Conservation (phyloP, 2,113 vertebrate species). For the Melanostigma gelatinosum region DNA sequence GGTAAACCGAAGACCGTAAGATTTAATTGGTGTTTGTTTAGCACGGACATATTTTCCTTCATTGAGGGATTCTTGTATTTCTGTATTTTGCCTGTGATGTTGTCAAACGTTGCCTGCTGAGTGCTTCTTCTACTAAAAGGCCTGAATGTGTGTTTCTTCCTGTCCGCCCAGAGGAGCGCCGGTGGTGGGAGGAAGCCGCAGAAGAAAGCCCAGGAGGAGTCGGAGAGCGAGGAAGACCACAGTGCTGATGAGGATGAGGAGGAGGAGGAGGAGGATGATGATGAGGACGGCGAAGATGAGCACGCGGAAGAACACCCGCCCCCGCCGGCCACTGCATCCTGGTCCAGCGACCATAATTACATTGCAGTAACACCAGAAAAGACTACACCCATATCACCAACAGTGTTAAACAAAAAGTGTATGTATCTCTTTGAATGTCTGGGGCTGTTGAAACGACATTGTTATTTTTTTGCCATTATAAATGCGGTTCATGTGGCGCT, state of each 20-base stretch:
- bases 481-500: slow-evolving; percentile 58
- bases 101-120: background rate
- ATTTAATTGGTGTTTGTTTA: background rate
- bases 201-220: slow-evolving; percentile 76
- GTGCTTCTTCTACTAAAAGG: slow-evolving; percentile 4
- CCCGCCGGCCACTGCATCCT: slow-evolving; percentile 89
- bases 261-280: slow-evolving; percentile 72
- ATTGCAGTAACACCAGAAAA: slow-evolving; percentile 98
- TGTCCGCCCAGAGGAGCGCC: slow-evolving; percentile 76
- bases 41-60: background rate
- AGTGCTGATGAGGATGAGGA: slow-evolving; percentile 72
- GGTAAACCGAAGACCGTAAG: background rate
- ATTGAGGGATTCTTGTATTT: background rate
- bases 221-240: slow-evolving; percentile 76
- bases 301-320: slow-evolving; percentile 84
- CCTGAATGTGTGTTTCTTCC: slow-evolving; percentile 53
- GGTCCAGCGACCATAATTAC: slow-evolving; percentile 99
- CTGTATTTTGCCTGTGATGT: background rate
- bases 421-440: slow-evolving; percentile 95
- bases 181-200: slow-evolving; percentile 79
- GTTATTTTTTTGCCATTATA: slow-evolving; percentile 35
- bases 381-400: slow-evolving; percentile 92
- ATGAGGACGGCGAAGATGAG: slow-evolving; percentile 80
- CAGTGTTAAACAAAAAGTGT: slow-evolving; percentile 98
- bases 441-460: slow-evolving; percentile 60